Evolutionary conservation across 2,888 invertebrate species (phyloP).

Genomic region (Apantesis nais): DNA sequence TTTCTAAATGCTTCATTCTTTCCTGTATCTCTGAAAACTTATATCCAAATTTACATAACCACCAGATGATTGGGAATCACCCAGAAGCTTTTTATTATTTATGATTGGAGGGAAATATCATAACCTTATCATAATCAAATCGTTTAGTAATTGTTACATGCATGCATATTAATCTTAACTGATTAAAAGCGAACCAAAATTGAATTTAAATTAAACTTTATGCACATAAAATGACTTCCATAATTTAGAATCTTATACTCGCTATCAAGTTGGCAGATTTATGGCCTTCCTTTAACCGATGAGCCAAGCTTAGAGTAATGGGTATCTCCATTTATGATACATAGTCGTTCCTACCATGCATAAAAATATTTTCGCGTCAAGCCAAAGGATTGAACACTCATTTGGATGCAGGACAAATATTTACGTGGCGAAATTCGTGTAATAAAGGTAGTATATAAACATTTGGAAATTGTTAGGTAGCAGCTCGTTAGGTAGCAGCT

Average conservation of each 20-base stretch:
- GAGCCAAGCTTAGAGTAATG: constrained; percentile 27
- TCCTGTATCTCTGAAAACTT: too few species aligned
- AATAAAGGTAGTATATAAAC: background rate
- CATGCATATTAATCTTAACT: background rate
- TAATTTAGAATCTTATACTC: constrained; percentile 31
- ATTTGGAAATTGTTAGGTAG: background rate
- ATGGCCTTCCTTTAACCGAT: constrained; percentile 35
- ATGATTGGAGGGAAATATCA: too few species aligned
- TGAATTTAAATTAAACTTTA: background rate
- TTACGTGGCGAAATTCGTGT: background rate
- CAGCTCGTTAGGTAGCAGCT: background rate
- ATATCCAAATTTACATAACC: background rate
- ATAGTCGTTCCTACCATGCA: constrained; percentile 3
- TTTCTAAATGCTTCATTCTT: too few species aligned
- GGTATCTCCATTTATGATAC: constrained; percentile 37
- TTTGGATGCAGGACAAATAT: background rate
- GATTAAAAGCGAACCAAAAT: background rate
- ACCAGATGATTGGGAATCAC: background rate
- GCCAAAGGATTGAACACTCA: background rate
- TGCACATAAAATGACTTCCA: constrained; percentile 20
- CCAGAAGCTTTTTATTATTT: too few species aligned
- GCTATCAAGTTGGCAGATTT: constrained; percentile 43
- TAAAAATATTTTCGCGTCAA: background rate
- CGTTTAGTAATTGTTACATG: too few species aligned
- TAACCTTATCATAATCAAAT: too few species aligned